Evolutionary conservation across 2,113 vertebrate species (phyloP), one percentile per base, ranked within the genome.

Genomic region (Pluvianellus socialis): DNA sequence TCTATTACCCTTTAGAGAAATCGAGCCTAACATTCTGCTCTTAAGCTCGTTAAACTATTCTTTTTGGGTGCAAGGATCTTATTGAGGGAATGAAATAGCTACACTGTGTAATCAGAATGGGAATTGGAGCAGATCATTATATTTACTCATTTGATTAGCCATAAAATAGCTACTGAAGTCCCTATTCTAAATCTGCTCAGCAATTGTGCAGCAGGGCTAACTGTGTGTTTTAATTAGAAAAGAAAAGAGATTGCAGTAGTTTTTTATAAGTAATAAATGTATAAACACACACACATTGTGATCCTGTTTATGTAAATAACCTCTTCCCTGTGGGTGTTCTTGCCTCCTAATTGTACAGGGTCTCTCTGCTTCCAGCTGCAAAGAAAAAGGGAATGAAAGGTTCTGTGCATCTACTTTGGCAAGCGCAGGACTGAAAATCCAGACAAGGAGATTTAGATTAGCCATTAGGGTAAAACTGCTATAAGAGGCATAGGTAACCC

Each of bases 101-200:
- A 94, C 93, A 90, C 90, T 93, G 89, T 97, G 88, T 98, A 98
- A 96, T 98, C 97, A 97, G 90, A 97, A 88, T 83, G 88, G 96
- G 98, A 98, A 98, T 96, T 96, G 97, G 94, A 97, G 97, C 96
- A 97, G 97, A 98, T 98, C 97, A 97, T 97, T 97, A 91, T 96
- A 92, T 97, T 97, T 97, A 97, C 96, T 97, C 96, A 96, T 98
- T 98, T 98, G 98, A 96, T 97, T 96, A 97, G 97, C 61, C 88
- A 96, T 98, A 98, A 98, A 91, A 93, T 94, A 94, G 87, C 95
- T 96, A 72, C 94, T 94, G 85, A 95, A 90, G 92, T 93, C 93
- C 95, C 92, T 84, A 83, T 97, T 96, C 96, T 90, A 90, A 96
- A 94, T 96, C 96, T 97, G 79, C 90, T 94, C 93, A 87, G 88